phyloP scores from a whole-genome alignment of 1,140 invertebrate species.

The Bombus impatiens region DNA sequence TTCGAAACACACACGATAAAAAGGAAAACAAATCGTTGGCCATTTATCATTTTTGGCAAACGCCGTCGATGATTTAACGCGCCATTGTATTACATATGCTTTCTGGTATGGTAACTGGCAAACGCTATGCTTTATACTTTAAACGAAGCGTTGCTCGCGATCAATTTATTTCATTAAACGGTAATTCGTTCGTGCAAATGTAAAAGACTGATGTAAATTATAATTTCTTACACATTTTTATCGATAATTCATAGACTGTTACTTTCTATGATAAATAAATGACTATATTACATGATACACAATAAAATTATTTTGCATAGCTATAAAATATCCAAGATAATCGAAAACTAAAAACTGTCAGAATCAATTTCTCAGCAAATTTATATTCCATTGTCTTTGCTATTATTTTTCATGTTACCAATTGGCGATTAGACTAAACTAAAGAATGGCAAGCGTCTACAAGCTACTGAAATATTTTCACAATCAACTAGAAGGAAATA shows the following conservation, averaged over 20 bases:
- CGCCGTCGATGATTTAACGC: not conserved
- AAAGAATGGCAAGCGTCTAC: no score
- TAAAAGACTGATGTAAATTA: not conserved
- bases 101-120: not conserved
- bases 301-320: not conserved
- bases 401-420: no score
- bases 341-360: not conserved
- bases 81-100: not conserved
- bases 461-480: no score
- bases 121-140: no score
- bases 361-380: no score
- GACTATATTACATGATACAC: not conserved
- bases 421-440: no score
- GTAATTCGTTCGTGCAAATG: not conserved
- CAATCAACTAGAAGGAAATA: no score
- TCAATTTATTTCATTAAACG: not conserved
- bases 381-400: no score
- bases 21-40: not conserved
- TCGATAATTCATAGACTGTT: not conserved
- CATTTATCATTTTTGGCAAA: not conserved
- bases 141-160: not conserved
- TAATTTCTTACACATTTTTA: not conserved
- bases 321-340: not conserved
- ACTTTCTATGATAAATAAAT: not conserved
- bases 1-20: not conserved